phyloP scores from a whole-genome alignment of 2,797 vertebrate species.

The Halcyon badia region DNA sequence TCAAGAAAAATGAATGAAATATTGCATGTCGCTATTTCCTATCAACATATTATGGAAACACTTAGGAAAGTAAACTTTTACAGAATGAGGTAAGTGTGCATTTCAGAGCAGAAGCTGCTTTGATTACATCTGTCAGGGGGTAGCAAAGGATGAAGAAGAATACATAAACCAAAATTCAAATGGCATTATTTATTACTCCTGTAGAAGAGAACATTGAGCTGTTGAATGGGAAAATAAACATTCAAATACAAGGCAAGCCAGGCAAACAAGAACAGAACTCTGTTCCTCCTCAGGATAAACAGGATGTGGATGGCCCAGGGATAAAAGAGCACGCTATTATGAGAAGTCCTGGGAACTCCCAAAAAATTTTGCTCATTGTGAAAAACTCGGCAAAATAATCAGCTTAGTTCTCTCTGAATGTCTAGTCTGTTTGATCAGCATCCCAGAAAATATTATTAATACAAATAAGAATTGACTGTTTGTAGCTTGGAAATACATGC shows the following conservation, averaged over 20 bases:
- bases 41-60: background rate
- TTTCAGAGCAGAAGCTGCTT: background rate
- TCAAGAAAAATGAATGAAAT: conserved; percentile 15
- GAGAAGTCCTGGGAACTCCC: background rate
- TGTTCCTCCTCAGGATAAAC: background rate
- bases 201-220: background rate
- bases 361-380: background rate
- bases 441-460: background rate
- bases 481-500: background rate
- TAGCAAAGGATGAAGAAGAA: background rate
- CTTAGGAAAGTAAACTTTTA: background rate
- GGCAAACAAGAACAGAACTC: background rate
- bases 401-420: background rate
- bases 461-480: background rate
- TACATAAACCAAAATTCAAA: background rate
- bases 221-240: background rate
- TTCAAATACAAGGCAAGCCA: background rate
- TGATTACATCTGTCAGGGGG: background rate
- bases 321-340: background rate
- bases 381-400: background rate
- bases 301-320: background rate
- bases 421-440: background rate
- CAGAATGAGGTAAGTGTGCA: background rate
- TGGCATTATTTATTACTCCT: background rate
- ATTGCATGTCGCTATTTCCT: background rate